Conservation (phyloP, 2,888 invertebrate species). For the Parapristionchus giblindavisi region DNA sequence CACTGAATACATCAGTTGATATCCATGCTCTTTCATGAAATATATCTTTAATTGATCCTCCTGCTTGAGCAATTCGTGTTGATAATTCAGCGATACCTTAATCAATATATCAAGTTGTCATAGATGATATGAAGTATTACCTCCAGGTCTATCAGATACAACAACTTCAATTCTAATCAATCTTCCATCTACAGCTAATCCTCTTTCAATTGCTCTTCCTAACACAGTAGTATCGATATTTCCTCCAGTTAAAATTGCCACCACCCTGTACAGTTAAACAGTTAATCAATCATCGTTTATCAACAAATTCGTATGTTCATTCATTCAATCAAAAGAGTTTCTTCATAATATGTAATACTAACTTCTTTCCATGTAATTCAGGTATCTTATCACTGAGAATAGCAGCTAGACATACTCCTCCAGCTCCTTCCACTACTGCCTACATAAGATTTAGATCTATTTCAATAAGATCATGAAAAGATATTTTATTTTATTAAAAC, state of each 20-base stretch:
- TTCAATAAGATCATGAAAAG: too few relatives aligned
- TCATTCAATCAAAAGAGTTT: background rate
- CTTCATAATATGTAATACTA: background rate
- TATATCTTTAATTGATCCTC: slow-evolving; percentile 85
- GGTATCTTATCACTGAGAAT: slow-evolving; percentile 83
- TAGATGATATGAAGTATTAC: slow-evolving; percentile 61
- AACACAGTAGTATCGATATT: slow-evolving; percentile 74
- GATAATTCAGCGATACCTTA: slow-evolving; percentile 72
- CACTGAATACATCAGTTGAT: slow-evolving; percentile 84
- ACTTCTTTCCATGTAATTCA: slow-evolving; percentile 80
- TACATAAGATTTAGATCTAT: slow-evolving; percentile 68
- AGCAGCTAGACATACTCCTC: slow-evolving; percentile 85
- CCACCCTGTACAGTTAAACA: slow-evolving; percentile 68
- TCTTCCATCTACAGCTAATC: slow-evolving; percentile 73
- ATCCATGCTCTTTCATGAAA: slow-evolving; percentile 96
- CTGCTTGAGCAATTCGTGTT: slow-evolving; percentile 71
- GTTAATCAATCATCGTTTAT: background rate
- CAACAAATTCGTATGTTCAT: background rate
- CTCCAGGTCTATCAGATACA: slow-evolving; percentile 74
- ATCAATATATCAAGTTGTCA: background rate
- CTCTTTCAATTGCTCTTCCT: slow-evolving; percentile 70
- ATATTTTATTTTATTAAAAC: too few relatives aligned
- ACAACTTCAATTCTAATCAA: slow-evolving; percentile 72
- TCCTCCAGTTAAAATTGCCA: slow-evolving; percentile 72
- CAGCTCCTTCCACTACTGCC: slow-evolving; percentile 90